Evolutionary conservation across 1,140 invertebrate genomes (phyloP), one percentile per base, ranked within the genome.

Genomic region (Drosophila lini): DNA sequence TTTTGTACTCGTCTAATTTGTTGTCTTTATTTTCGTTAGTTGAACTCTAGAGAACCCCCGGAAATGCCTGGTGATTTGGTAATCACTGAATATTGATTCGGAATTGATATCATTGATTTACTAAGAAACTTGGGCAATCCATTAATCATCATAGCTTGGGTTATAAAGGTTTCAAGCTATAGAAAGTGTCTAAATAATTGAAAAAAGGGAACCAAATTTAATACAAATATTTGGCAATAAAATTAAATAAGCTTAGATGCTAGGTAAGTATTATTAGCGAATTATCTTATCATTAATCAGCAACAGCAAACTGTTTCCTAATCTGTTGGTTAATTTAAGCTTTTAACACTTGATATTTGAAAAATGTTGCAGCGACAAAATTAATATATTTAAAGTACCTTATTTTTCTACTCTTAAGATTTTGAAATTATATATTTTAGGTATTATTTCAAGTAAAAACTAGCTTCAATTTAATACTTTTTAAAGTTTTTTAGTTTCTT

Each of bases 11-110:
- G 34, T 10, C 19, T 40, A 25, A 32, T 61, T 41, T 19, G 10
- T 3, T 41, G 44, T 48, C 10, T 13, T 10, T 36, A 15, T 48
- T 22, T 48, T 22, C 3, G 19, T 19, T 19, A 36, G 13, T 34
- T 31, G n/a, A 19, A 22, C 11, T 5, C 15, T 7, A 32, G 15
- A 10, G 32, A 28, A 32, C 13, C 36, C 10, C 25, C 57, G 63
- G 63, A 67, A 61, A 67, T 61, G 41, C 48, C 32, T 16, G 3
- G 5, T 13, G 32, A 10, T 45, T 53, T 45, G 11, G 40, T 65
- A 53, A 45, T 67, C 32, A 38, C 15, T 32, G 7, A 1, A 11
- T 32, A 60, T 62, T 41, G 36, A 61, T 67, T 62, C 25, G 25
- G 5, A 25, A n/a, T 31, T 32, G 32, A 56, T 38, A 28, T 36